These are phyloP conservation scores for Riptortus pedestris DNA, from an alignment of 1,140 invertebrate genomes.

Conservation along the genomic window DNA sequence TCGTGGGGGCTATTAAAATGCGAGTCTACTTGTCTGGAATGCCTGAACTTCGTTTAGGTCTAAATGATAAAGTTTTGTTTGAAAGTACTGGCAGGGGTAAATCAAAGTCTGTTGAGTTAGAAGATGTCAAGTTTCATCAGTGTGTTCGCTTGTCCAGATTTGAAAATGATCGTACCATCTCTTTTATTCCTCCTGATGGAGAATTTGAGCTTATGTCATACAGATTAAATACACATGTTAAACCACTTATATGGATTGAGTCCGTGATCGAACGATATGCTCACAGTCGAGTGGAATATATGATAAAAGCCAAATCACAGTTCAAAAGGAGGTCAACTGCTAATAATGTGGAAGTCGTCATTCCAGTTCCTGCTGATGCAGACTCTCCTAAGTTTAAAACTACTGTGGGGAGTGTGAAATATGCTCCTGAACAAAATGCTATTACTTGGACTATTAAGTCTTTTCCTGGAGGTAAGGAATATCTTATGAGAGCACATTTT, in stretches of 20 bases:
- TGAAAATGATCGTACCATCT: conserved; percentile 97
- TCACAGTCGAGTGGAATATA: conserved; percentile 96
- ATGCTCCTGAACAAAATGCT: conserved; percentile 93
- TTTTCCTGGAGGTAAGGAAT: conserved; percentile 98
- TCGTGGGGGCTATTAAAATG: conserved; percentile 99
- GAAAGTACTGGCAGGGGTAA: conserved; percentile 96
- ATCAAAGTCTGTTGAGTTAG: conserved; percentile 96
- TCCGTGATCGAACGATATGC: conserved; percentile 98
- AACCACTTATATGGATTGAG: conserved; percentile 99
- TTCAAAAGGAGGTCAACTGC: conserved; percentile 97
- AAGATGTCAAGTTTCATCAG: conserved; percentile 99
- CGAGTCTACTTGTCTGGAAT: conserved; percentile 98
- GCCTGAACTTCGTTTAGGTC: conserved; percentile 93
- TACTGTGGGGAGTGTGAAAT: conserved; percentile 94
- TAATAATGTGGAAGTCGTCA: conserved; percentile 98
- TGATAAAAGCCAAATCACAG: conserved; percentile 99
- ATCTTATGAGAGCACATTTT: conserved; percentile 97
- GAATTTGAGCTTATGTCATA: conserved; percentile 99
- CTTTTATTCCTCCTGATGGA: conserved; percentile 97
- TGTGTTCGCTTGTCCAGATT: conserved; percentile 94
- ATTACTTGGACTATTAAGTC: conserved; percentile 99
- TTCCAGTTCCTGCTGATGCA: conserved; percentile 95
- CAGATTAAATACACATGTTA: conserved; percentile 48
- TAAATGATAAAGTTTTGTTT: conserved; percentile 99
- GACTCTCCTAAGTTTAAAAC: conserved; percentile 99